These are phyloP conservation scores for Falco biarmicus DNA, from an alignment of 2,797 vertebrate species.

Conservation along the genomic window DNA sequence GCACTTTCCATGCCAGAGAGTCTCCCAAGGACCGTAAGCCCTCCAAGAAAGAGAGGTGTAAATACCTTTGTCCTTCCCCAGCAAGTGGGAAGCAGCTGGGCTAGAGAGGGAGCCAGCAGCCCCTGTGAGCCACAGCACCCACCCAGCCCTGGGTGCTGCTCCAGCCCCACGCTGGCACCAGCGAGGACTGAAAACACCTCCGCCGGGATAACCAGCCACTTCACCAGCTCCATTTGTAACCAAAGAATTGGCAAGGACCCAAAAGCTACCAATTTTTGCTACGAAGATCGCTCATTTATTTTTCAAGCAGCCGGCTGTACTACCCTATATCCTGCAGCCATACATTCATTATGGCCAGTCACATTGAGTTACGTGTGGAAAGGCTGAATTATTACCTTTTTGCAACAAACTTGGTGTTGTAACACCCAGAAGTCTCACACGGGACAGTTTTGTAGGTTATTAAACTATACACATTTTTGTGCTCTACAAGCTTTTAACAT, in stretches of 20 bases:
- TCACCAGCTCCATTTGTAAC: neutral
- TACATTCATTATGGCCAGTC: neutral
- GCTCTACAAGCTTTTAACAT: neutral
- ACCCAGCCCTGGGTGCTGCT: neutral
- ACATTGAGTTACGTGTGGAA: neutral
- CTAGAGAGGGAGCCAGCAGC: neutral
- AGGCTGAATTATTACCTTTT: neutral
- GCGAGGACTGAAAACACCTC: neutral
- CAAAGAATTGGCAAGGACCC: neutral
- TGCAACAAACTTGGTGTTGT: neutral
- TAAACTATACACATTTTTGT: neutral
- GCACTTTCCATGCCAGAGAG: neutral
- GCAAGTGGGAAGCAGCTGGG: neutral
- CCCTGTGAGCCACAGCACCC: neutral
- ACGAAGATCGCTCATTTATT: neutral
- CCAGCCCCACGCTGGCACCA: accelerated
- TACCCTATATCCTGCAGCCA: neutral
- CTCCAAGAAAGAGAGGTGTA: neutral
- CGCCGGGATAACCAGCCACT: neutral
- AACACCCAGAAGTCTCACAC: neutral
- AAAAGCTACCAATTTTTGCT: neutral
- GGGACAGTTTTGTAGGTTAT: neutral
- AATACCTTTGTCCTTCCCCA: neutral
- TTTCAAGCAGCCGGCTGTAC: neutral
- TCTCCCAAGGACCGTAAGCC: neutral